phyloP scores from a whole-genome alignment of 2,113 vertebrate genomes.

The Sorex araneus region DNA sequence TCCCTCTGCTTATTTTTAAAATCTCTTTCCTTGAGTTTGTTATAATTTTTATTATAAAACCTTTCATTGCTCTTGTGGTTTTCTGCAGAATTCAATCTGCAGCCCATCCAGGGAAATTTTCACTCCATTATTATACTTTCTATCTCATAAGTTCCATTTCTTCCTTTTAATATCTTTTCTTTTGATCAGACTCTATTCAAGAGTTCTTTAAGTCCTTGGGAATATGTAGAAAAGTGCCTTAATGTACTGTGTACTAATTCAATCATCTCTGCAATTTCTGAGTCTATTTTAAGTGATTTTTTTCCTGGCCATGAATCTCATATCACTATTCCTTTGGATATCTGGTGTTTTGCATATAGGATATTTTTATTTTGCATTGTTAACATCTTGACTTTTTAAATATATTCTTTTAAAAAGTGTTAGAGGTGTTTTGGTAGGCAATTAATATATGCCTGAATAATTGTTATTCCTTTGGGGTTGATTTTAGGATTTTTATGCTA shows the following conservation, averaged over 20 bases:
- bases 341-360: neutral
- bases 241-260: neutral
- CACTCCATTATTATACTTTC: neutral
- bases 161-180: neutral
- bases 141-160: neutral
- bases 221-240: neutral
- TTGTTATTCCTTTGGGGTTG: neutral
- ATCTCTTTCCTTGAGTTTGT: neutral
- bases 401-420: neutral
- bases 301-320: neutral
- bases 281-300: constrained; percentile 18
- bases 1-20: neutral
- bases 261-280: neutral
- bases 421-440: neutral
- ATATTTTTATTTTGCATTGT: neutral
- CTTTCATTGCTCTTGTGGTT: neutral
- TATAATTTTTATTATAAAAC: constrained; percentile 16
- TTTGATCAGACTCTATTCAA: neutral
- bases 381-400: neutral
- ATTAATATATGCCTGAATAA: neutral
- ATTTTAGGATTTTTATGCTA: neutral
- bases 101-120: neutral
- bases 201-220: neutral
- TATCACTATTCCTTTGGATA: neutral
- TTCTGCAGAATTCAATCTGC: neutral